Base-by-base conservation (phyloP, 2,888 invertebrate genomes). In the Smittia aterrima region DNA sequence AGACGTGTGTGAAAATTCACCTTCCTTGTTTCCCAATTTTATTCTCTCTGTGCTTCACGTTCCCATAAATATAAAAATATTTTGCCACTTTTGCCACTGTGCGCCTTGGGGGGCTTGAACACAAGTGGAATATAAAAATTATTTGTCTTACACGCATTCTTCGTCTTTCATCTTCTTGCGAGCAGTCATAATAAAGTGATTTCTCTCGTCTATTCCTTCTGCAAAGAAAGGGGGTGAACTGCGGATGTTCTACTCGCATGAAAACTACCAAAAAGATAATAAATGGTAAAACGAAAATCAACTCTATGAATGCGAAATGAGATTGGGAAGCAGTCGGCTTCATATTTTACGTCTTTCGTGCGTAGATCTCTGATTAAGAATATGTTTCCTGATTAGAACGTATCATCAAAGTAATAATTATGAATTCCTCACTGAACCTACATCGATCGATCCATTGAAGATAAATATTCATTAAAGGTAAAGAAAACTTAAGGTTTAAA, bases 281-380 rank as follows among this genome's bases (percentile, higher is more conserved):
- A 72, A 72, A 72, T 72, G 72, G 72, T 38, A 72, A 72, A 72
- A 72, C 58, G 72, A 72, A 72, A 72, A 72, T 62, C 72, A 54
- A 72, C 72, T 72, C 53, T 18, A 72, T 72, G 72, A 72, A 72
- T 72, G 58, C 72, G 32, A 72, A 72, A 72, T 72, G 72, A 72
- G 72, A 72, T 62, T 24, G 40, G 38, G 27, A 22, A 70, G n/a
- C 20, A 47, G 11, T 64, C 25, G n/a, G 27, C 20, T 27, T 27
- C n/a, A 64, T 64, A 27, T 11, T 25, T 32, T 62, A 72, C 32
- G 62, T 24, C 54, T 32, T 25, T 25, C 54, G 32, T 72, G 72
- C 27, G 58, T 22, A 62, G 58, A 72, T 72, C 54, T 72, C 54
- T 72, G 72, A 72, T 72, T 62, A 72, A 72, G 64, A 64, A 64